phyloP scores from a whole-genome alignment of 2,113 vertebrate species.

The Peucedramus taeniatus region DNA sequence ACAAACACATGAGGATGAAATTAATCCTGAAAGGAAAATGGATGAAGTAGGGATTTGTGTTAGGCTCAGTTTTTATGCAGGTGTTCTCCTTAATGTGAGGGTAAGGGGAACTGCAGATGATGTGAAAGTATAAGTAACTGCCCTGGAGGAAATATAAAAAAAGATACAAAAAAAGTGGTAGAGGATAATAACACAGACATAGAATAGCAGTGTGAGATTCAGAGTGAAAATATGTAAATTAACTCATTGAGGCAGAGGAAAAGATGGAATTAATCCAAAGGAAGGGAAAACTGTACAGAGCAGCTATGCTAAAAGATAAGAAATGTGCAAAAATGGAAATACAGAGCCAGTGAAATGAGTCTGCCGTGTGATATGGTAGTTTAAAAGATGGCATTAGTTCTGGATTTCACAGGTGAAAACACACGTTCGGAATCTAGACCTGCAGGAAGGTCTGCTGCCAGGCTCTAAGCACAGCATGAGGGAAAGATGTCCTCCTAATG shows the following conservation, averaged over 20 bases:
- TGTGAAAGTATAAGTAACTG: not conserved
- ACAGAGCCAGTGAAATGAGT: not conserved
- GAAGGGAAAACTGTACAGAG: not conserved
- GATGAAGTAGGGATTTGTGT: not conserved
- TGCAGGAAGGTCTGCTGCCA: not conserved
- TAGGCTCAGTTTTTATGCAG: not conserved
- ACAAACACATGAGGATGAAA: not conserved
- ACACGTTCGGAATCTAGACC: not conserved
- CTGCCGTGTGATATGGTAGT: not conserved
- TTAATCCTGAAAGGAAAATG: not conserved
- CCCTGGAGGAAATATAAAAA: not conserved
- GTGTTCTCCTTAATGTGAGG: not conserved
- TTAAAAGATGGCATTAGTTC: not conserved
- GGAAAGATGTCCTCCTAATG: not conserved
- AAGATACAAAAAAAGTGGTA: not conserved
- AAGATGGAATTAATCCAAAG: constrained; percentile 2
- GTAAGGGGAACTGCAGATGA: not conserved
- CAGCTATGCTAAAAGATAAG: not conserved
- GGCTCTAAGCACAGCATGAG: not conserved
- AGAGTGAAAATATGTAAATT: constrained; percentile 1
- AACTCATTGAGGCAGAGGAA: not conserved
- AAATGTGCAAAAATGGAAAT: not conserved
- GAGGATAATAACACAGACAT: not conserved
- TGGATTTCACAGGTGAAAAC: not conserved
- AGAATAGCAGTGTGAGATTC: not conserved